Percentiles rank a stretch among this genome's conserved stretches.
These are phyloP conservation scores for Lasioglossum lativentre DNA, from an alignment of 2,888 invertebrate species.

Conservation along the genomic window DNA sequence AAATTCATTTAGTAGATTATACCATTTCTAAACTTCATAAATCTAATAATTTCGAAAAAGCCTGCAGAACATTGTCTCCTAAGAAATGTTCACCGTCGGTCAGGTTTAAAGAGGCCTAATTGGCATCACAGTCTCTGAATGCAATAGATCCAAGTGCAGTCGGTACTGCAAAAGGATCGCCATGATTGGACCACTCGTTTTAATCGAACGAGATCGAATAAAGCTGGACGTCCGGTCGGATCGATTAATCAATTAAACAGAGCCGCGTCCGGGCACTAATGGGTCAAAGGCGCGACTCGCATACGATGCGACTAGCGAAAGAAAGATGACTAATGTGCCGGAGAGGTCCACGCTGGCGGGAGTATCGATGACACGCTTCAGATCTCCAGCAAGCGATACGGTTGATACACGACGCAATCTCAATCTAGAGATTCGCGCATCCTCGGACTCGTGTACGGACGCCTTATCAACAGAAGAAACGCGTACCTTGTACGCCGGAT, in stretches of 20 bases:
- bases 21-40: not conserved
- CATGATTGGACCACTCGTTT: not conserved
- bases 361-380: slow-evolving; percentile 57
- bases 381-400: slow-evolving; percentile 44
- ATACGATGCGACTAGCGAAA: slow-evolving; percentile 18
- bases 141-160: not conserved
- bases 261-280: not conserved
- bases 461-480: slow-evolving; percentile 52
- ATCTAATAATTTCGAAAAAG: not conserved
- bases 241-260: slow-evolving; percentile 2
- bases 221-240: not conserved
- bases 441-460: slow-evolving; percentile 32
- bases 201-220: not conserved
- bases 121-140: not conserved
- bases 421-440: slow-evolving; percentile 57
- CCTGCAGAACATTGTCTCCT: too few species aligned
- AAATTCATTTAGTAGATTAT: too few species aligned
- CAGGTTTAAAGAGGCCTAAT: not conserved
- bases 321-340: slow-evolving; percentile 16
- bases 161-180: not conserved
- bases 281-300: slow-evolving; percentile 2
- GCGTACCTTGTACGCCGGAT: slow-evolving; percentile 44
- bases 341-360: slow-evolving; percentile 26
- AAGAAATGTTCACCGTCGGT: not conserved
- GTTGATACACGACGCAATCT: slow-evolving; percentile 61